Conservation (phyloP, 2,113 vertebrate genomes). For the Hassar affinis region DNA sequence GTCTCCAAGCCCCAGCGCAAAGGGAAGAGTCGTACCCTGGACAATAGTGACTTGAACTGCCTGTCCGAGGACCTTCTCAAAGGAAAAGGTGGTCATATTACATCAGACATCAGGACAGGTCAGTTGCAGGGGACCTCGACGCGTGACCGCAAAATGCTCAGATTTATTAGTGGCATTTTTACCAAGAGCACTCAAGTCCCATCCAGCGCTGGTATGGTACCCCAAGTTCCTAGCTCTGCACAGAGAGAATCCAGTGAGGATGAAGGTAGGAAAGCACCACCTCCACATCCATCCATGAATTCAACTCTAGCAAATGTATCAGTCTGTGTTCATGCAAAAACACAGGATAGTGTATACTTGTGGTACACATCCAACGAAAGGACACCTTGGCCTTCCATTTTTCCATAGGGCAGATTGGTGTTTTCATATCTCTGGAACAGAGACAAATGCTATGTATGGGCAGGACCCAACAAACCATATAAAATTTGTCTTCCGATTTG, state of each 20-base stretch:
- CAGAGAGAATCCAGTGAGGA: conserved; percentile 78
- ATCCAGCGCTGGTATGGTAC: conserved; percentile 65
- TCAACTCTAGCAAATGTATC: neutral
- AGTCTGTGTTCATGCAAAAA: neutral
- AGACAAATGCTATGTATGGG: neutral
- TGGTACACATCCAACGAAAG: neutral
- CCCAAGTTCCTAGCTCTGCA: conserved; percentile 70
- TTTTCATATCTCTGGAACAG: neutral
- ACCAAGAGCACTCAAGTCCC: conserved; percentile 84
- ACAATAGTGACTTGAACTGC: conserved; percentile 89
- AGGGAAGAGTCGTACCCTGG: conserved; percentile 91
- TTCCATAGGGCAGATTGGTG: neutral
- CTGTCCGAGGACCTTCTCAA: conserved; percentile 75
- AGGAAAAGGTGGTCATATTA: conserved; percentile 63
- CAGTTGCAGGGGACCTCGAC: conserved; percentile 74
- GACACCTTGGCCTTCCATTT: neutral
- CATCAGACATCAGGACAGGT: conserved; percentile 53
- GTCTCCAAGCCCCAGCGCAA: conserved; percentile 77
- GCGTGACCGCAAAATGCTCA: conserved; percentile 94
- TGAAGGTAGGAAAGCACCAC: conserved; percentile 68
- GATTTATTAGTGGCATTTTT: conserved; percentile 97
- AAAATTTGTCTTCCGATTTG: neutral
- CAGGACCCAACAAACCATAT: neutral
- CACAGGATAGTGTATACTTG: neutral
- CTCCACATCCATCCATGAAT: neutral